Conservation (phyloP, 2,888 invertebrate species). For the Rhagonycha fulva region DNA sequence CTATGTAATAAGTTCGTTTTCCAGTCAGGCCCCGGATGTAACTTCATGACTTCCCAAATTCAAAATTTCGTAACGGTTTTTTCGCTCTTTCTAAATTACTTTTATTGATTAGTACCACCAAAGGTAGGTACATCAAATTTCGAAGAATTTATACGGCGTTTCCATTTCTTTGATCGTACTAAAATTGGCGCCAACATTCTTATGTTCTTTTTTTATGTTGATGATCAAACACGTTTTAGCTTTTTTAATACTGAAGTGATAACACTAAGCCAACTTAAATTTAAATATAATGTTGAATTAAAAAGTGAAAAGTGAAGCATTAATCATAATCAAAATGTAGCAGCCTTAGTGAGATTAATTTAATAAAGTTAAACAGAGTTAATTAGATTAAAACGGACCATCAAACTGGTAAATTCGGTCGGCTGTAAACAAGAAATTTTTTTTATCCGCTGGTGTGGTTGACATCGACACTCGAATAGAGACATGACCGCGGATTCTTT, state of each 20-base stretch:
- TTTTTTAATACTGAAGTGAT: neutral
- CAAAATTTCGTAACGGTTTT: neutral
- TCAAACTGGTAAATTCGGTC: slow-evolving; percentile 14
- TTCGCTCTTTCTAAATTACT: neutral
- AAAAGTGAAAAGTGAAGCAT: slow-evolving; percentile 8
- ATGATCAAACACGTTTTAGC: slow-evolving; percentile 6
- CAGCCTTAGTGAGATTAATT: neutral
- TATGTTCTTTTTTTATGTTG: slow-evolving; percentile 1
- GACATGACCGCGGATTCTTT: slow-evolving; percentile 23
- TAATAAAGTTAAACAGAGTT: slow-evolving; percentile 8
- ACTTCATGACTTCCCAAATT: neutral
- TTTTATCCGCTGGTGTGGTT: slow-evolving; percentile 21
- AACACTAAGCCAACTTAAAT: slow-evolving; percentile 9
- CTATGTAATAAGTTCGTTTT: neutral
- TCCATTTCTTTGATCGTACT: slow-evolving; percentile 3
- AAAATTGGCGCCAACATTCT: slow-evolving; percentile 16
- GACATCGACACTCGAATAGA: slow-evolving; percentile 31
- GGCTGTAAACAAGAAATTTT: slow-evolving; percentile 5
- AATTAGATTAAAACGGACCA: slow-evolving; percentile 13
- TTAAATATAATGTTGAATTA: slow-evolving; percentile 7
- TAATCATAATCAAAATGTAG: slow-evolving; percentile 15
- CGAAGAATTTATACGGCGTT: neutral
- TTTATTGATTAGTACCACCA: neutral
- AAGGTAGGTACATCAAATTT: neutral
- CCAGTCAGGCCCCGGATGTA: neutral